Evolutionary conservation across 2,797 vertebrate genomes (phyloP).

Genomic region (Thalassophryne amazonica): DNA sequence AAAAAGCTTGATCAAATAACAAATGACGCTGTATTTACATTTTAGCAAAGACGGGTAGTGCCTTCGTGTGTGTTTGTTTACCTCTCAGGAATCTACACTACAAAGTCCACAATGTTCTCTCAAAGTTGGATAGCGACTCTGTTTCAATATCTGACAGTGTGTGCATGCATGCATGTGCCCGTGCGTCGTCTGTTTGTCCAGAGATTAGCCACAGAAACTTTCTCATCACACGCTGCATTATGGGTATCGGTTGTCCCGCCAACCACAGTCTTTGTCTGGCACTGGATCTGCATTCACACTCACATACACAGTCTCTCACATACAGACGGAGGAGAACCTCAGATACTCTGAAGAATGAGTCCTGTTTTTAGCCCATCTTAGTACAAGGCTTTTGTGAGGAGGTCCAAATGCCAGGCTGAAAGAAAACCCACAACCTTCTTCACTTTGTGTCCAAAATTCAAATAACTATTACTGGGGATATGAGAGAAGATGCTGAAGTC

Average conservation of each 20-base stretch:
- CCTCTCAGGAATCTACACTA: conserved; percentile 74
- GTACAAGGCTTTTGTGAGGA: conserved; percentile 58
- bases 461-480: conserved; percentile 56
- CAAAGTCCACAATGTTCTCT: conserved; percentile 66
- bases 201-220: conserved; percentile 80
- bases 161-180: conserved; percentile 57
- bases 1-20: conserved; percentile 34
- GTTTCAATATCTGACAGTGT: conserved; percentile 56
- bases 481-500: conserved; percentile 10
- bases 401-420: conserved; percentile 51
- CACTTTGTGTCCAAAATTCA: conserved; percentile 51
- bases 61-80: conserved; percentile 65
- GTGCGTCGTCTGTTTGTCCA: conserved; percentile 72
- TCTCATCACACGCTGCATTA: conserved; percentile 76
- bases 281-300: conserved; percentile 74
- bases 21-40: conserved; percentile 48
- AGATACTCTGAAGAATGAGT: conserved; percentile 61
- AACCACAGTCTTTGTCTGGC: conserved; percentile 77
- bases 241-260: conserved; percentile 77
- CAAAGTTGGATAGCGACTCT: conserved; percentile 45
- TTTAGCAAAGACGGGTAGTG: conserved; percentile 48
- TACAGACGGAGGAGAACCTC: conserved; percentile 61
- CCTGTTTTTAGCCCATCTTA: conserved; percentile 71
- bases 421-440: conserved; percentile 48
- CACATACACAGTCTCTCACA: conserved; percentile 30